Conservation (phyloP, 1,140 invertebrate species). For the Saccostrea echinata region DNA sequence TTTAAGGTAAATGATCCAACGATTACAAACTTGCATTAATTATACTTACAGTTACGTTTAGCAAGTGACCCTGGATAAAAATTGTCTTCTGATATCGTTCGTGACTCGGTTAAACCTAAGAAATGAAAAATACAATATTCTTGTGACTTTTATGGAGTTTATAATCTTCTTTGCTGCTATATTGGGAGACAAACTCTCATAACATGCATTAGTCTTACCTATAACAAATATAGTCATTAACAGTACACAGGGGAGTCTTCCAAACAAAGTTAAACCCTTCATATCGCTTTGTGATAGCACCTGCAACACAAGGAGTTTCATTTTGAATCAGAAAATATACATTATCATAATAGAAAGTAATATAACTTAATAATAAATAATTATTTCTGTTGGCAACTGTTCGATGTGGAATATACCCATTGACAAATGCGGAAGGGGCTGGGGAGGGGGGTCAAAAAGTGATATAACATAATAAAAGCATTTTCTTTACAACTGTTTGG, state of each 20-base stretch:
- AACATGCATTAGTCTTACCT: not conserved
- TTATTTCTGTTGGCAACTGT: too few relatives aligned
- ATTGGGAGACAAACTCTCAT: not conserved
- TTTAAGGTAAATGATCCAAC: too few relatives aligned
- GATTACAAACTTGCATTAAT: too few relatives aligned
- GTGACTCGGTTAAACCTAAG: not conserved
- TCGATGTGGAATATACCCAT: too few relatives aligned
- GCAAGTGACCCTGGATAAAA: not conserved
- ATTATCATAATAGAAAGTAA: too few relatives aligned
- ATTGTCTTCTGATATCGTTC: not conserved
- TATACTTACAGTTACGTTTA: not conserved
- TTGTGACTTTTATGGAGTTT: not conserved
- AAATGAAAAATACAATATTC: not conserved
- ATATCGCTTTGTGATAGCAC: not conserved
- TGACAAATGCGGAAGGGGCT: too few relatives aligned
- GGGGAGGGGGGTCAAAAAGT: too few relatives aligned
- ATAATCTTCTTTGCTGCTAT: not conserved
- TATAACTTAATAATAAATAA: too few relatives aligned
- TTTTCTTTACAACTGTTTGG: too few relatives aligned
- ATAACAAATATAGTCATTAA: not conserved
- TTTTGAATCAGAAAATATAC: too few relatives aligned
- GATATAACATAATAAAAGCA: too few relatives aligned
- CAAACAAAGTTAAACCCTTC: not conserved
- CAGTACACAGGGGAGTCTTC: not conserved
- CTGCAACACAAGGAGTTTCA: too few relatives aligned